phyloP scores from a whole-genome alignment of 2,113 vertebrate genomes.

The Saguinus imperator region DNA sequence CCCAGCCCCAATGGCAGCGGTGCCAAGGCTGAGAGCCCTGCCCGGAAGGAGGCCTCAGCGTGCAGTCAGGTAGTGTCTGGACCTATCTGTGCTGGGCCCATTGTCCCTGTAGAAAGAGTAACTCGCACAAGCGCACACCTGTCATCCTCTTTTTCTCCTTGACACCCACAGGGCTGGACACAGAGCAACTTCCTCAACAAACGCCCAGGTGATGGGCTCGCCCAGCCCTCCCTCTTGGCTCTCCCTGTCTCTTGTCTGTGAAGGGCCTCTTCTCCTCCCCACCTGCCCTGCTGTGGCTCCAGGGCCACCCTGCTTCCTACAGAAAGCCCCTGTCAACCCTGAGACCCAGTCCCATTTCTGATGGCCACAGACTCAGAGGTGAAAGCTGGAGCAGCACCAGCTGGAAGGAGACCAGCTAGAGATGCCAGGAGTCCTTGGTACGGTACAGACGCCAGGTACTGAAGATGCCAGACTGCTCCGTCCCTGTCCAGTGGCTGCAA shows the following conservation, averaged over 20 bases:
- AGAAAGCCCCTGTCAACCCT: background rate
- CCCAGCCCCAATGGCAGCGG: accelerated
- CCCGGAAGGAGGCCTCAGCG: background rate
- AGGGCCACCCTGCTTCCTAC: background rate
- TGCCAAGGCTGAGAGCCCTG: background rate
- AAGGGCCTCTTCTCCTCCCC: background rate
- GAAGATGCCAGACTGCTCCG: background rate
- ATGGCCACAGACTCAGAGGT: background rate
- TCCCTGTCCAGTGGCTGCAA: accelerated
- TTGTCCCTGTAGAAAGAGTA: background rate
- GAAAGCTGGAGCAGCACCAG: background rate
- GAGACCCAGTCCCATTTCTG: background rate
- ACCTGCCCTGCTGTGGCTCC: background rate
- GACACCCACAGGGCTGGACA: too few relatives aligned
- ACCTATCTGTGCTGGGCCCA: background rate
- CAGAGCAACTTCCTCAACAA: background rate
- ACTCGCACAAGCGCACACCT: background rate
- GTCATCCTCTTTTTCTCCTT: background rate
- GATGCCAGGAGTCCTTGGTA: background rate
- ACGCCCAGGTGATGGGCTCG: accelerated
- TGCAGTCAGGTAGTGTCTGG: background rate
- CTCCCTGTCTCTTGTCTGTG: background rate
- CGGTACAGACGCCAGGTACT: too few relatives aligned
- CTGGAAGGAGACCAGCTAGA: background rate
- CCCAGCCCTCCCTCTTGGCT: too few relatives aligned